Evolutionary conservation across 2,888 invertebrate genomes (phyloP).

Genomic region (Petrolisthes cinctipes): DNA sequence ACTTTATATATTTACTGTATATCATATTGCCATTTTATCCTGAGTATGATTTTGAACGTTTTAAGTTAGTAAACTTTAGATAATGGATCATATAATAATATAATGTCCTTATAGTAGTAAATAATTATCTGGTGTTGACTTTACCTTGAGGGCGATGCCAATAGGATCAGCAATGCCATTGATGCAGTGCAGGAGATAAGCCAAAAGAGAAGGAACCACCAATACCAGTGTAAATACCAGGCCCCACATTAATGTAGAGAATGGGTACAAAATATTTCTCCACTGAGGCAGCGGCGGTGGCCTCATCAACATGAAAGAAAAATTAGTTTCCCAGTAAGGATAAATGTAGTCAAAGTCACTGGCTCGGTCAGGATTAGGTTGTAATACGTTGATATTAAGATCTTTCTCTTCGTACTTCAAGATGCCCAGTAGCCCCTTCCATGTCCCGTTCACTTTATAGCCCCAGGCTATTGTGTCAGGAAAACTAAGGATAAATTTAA

Average conservation of each 20-base stretch:
- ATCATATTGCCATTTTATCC: no score
- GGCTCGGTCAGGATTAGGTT: not conserved
- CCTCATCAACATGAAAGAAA: not conserved
- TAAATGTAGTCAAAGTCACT: not conserved
- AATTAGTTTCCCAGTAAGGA: slow-evolving; percentile 7
- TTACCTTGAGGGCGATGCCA: not conserved
- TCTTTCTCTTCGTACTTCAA: not conserved
- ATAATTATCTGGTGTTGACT: no score
- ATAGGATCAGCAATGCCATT: not conserved
- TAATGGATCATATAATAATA: no score
- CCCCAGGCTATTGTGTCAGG: not conserved
- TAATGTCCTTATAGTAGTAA: no score
- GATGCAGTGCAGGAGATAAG: not conserved
- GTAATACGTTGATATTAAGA: not conserved
- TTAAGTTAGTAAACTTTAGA: no score
- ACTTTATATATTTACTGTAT: no score
- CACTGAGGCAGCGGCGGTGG: not conserved
- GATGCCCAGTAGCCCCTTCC: not conserved
- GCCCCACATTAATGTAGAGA: not conserved
- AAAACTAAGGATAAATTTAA: not conserved
- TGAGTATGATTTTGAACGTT: no score
- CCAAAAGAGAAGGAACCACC: not conserved
- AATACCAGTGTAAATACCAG: not conserved
- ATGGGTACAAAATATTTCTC: slow-evolving; percentile 1
- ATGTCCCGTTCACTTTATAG: not conserved